Conservation (phyloP, 2,797 vertebrate species). For the Gobio occitaniae region DNA sequence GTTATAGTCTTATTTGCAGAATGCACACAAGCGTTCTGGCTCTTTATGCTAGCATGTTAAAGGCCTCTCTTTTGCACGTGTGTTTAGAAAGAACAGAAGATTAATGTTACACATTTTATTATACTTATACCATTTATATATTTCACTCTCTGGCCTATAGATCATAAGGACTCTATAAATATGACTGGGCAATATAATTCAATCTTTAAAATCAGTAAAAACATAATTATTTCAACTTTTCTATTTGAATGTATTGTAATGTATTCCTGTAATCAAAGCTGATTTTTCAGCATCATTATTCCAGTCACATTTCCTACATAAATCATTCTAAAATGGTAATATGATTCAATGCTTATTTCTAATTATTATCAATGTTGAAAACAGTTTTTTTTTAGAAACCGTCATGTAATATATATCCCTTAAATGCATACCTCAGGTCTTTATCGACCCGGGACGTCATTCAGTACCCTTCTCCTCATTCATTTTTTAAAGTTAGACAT, state of each 20-base stretch:
- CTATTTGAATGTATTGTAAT: background rate
- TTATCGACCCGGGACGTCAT: no score
- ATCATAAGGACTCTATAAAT: background rate
- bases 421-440: no score
- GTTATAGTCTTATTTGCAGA: constrained; percentile 33
- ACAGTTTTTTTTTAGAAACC: background rate
- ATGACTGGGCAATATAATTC: background rate
- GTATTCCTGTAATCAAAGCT: background rate
- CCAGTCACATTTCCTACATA: background rate
- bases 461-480: no score
- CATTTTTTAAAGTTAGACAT: no score
- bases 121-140: background rate
- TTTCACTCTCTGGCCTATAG: background rate
- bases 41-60: constrained; percentile 55
- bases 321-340: background rate
- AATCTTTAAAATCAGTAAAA: background rate
- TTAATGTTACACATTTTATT: constrained; percentile 5
- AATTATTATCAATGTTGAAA: background rate
- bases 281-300: background rate
- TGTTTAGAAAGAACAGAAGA: constrained; percentile 1
- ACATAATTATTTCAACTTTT: background rate
- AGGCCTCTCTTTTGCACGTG: background rate
- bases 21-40: constrained; percentile 13
- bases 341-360: no score
- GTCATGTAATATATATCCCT: no score